A percentile compares a stretch with the other conserved stretches of the same genome.
phyloP scores from a whole-genome alignment of 2,113 vertebrate species.

The Nycticryphes semicollaris region DNA sequence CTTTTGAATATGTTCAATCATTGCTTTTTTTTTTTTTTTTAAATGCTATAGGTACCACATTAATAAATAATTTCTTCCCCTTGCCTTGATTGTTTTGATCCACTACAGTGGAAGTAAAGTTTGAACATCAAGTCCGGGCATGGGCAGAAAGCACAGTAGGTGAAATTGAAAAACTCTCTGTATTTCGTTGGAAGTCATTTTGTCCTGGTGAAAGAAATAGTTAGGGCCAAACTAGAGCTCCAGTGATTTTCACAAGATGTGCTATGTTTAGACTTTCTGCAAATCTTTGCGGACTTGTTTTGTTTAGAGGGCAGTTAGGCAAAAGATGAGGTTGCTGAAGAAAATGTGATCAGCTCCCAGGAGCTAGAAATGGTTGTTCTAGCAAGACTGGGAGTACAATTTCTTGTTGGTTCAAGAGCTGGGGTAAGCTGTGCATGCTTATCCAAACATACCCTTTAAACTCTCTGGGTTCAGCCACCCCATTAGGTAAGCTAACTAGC shows the following conservation, averaged over 20 bases:
- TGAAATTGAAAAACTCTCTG: not conserved
- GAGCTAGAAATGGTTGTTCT: not conserved
- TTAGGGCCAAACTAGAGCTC: not conserved
- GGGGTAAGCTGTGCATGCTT: not conserved
- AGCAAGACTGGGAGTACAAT: not conserved
- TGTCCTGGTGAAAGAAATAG: not conserved
- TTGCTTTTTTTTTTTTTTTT: not conserved
- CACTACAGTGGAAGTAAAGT: not conserved
- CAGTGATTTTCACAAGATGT: not conserved
- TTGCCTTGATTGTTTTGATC: not conserved
- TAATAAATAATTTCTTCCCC: not conserved
- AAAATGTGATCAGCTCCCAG: not conserved
- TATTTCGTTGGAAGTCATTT: not conserved
- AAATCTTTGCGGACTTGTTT: accelerated
- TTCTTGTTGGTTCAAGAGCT: not conserved
- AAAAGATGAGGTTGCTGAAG: not conserved
- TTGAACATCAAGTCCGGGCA: not conserved
- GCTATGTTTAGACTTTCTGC: not conserved
- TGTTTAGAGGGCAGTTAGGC: not conserved
- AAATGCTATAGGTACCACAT: not conserved
- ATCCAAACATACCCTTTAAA: not conserved
- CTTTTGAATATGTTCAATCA: not conserved
- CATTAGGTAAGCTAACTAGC: not conserved
- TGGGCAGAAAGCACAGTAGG: not conserved
- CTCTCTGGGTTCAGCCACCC: not conserved